Percentiles rank a stretch among this genome's conserved stretches.
Conservation (phyloP, 2,113 vertebrate genomes). For the Caranx ignobilis region DNA sequence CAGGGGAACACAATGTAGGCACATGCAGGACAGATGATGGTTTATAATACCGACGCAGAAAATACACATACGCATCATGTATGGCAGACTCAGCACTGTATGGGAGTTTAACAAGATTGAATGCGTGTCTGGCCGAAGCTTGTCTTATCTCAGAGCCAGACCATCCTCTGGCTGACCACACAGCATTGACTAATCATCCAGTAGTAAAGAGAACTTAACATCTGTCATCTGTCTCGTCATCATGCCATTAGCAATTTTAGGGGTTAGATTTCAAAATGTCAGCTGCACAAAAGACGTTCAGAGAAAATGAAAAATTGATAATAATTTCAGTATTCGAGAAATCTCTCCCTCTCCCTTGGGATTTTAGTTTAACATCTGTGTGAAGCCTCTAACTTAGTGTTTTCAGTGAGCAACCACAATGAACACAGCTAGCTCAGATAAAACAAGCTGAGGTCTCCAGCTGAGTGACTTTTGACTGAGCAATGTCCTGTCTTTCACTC, state of each 20-base stretch:
- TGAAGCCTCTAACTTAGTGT: neutral
- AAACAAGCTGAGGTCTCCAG: neutral
- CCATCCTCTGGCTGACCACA: slow-evolving; percentile 37
- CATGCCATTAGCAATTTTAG: neutral
- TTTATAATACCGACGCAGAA: slow-evolving; percentile 5
- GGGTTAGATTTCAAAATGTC: slow-evolving; percentile 16
- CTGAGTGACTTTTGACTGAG: neutral
- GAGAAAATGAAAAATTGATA: neutral
- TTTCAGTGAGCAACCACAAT: neutral
- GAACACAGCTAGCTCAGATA: neutral
- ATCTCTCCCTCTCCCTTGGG: neutral
- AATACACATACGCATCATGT: neutral
- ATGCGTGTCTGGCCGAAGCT: neutral
- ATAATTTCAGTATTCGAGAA: slow-evolving; percentile 4
- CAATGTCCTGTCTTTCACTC: neutral
- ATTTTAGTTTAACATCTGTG: neutral
- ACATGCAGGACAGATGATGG: slow-evolving; percentile 1
- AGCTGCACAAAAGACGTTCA: neutral
- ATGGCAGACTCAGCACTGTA: neutral
- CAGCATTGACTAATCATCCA: slow-evolving; percentile 48
- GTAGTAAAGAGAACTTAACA: slow-evolving; percentile 34
- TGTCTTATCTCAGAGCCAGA: slow-evolving; percentile 39
- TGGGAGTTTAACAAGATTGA: slow-evolving; percentile 26
- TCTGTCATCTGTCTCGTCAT: slow-evolving; percentile 34
- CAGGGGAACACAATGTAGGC: neutral